phyloP scores from a whole-genome alignment of 1,140 invertebrate genomes.

The Drosophila mayri region DNA sequence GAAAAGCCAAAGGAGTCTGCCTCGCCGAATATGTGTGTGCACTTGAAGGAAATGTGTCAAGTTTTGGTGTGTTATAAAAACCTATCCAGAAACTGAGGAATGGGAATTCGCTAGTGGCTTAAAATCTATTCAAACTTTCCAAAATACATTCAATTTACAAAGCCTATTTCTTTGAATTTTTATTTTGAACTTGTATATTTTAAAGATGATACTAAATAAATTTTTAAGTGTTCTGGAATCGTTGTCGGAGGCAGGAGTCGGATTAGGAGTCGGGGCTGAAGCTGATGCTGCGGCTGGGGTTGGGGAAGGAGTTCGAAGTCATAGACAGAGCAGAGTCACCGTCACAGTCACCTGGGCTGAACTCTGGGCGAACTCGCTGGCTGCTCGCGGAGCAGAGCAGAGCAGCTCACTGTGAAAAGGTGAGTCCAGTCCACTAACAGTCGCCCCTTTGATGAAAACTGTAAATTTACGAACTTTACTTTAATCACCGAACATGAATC shows the following conservation, averaged over 20 bases:
- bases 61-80: neutral
- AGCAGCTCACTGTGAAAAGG: constrained; percentile 71
- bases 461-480: constrained; percentile 85
- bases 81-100: neutral
- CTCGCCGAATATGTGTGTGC: constrained; percentile 34
- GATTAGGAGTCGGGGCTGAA: constrained; percentile 25
- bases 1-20: constrained; percentile 72
- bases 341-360: constrained; percentile 76
- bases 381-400: constrained; percentile 47
- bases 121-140: neutral
- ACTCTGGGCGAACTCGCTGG: constrained; percentile 66
- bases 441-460: constrained; percentile 84
- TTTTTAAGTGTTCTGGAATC: constrained; percentile 5
- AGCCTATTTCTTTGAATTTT: fast-evolving
- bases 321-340: constrained; percentile 64
- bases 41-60: constrained; percentile 4
- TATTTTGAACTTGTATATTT: neutral
- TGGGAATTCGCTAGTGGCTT: neutral
- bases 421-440: constrained; percentile 83
- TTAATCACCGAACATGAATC: constrained; percentile 84
- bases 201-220: neutral
- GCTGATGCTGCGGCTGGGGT: constrained; percentile 10
- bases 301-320: constrained; percentile 37
- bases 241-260: constrained; percentile 21
- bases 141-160: neutral